Conservation (phyloP, 1,140 invertebrate species). For the Drosophila obscura region DNA sequence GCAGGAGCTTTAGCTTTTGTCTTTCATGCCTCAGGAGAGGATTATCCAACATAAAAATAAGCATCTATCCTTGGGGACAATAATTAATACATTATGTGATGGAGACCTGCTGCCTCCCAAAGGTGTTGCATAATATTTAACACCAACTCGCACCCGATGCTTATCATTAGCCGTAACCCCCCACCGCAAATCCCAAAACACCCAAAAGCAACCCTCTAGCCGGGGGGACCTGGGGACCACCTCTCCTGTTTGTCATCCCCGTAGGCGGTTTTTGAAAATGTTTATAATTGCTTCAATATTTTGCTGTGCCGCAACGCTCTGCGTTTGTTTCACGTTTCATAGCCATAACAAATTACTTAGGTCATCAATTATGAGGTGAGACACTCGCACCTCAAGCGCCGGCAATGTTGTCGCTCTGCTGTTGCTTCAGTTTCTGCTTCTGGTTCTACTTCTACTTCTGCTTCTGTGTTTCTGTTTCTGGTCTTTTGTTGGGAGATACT, state of each 20-base stretch:
- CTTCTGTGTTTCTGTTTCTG: slow-evolving; percentile 10
- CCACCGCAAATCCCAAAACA: background rate
- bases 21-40: no score
- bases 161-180: slow-evolving; percentile 27
- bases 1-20: no score
- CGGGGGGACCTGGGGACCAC: no score
- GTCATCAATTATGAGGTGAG: slow-evolving; percentile 77
- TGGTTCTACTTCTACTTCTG: slow-evolving; percentile 20
- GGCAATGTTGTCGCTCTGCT: slow-evolving; percentile 5
- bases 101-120: background rate
- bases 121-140: slow-evolving; percentile 42
- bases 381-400: slow-evolving; percentile 29
- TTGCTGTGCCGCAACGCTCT: slow-evolving; percentile 47
- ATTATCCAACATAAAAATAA: no score
- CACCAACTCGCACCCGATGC: slow-evolving; percentile 21
- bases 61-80: no score
- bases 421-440: slow-evolving; percentile 18
- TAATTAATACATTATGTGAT: no score
- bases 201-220: background rate
- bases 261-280: slow-evolving; percentile 33
- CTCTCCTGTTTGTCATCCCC: slow-evolving; percentile 21
- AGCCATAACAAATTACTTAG: slow-evolving; percentile 80
- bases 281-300: slow-evolving; percentile 74
- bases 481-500: slow-evolving; percentile 58
- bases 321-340: slow-evolving; percentile 65